These are phyloP conservation scores for Dilophus febrilis DNA, from an alignment of 2,888 invertebrate species.

Conservation along the genomic window DNA sequence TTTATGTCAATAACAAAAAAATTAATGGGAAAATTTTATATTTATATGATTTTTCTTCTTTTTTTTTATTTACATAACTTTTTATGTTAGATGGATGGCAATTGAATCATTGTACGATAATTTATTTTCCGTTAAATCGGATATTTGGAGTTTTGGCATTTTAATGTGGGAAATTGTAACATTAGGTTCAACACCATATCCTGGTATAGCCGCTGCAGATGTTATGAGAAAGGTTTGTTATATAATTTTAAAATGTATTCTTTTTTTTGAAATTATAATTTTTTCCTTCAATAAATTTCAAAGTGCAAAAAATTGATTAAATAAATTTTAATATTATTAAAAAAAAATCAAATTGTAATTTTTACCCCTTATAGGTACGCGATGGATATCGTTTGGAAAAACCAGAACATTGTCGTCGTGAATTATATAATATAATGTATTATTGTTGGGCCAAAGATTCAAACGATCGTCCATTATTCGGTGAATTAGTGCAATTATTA, in stretches of 20 bases:
- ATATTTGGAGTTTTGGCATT: constrained; percentile 92
- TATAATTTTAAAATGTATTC: background rate
- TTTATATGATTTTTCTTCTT: too few relatives aligned
- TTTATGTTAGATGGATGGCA: constrained; percentile 82
- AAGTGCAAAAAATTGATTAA: too few relatives aligned
- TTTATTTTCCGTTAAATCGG: constrained; percentile 83
- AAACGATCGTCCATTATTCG: constrained; percentile 66
- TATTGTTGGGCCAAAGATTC: constrained; percentile 88
- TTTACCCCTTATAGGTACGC: constrained; percentile 42
- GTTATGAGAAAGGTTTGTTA: constrained; percentile 73
- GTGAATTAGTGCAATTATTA: constrained; percentile 61
- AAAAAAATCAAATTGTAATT: background rate
- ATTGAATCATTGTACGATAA: constrained; percentile 89
- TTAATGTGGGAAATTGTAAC: constrained; percentile 94
- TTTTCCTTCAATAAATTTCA: background rate
- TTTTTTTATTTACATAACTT: background rate
- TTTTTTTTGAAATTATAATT: background rate
- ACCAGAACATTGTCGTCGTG: constrained; percentile 83
- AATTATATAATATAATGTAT: constrained; percentile 87
- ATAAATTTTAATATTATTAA: too few relatives aligned
- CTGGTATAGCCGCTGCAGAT: constrained; percentile 79
- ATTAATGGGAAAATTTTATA: too few relatives aligned
- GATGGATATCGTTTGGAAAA: constrained; percentile 82
- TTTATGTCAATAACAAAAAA: too few relatives aligned
- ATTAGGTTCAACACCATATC: constrained; percentile 87